These are phyloP conservation scores for Drosophila infuscata DNA, from an alignment of 2,888 invertebrate species.

Conservation along the genomic window DNA sequence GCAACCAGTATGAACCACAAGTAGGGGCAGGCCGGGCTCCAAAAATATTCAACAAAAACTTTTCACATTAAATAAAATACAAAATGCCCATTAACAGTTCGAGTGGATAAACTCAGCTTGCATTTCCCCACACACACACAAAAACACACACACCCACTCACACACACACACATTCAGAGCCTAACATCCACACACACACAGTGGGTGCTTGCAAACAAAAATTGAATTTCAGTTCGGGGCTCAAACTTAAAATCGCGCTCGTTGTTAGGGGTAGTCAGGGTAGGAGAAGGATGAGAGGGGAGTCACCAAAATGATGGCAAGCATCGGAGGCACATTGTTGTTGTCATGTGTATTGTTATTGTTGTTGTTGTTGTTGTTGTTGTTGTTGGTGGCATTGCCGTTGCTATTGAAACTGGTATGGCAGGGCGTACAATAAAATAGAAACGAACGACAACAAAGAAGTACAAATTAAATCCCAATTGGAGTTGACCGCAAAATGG, in stretches of 20 bases:
- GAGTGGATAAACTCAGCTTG: constrained; percentile 80
- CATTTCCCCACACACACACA: constrained; percentile 55
- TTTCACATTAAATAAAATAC: constrained; percentile 82
- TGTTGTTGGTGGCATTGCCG: constrained; percentile 36
- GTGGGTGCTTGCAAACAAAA: constrained; percentile 60
- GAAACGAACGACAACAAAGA: constrained; percentile 81
- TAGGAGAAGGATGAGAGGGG: neutral
- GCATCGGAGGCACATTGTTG: constrained; percentile 72
- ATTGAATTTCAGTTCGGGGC: constrained; percentile 77
- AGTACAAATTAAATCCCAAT: constrained; percentile 81
- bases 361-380: constrained; percentile 43
- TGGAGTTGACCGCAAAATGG: constrained; percentile 81
- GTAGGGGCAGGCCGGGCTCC: constrained; percentile 35
- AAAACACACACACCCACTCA: constrained; percentile 19
- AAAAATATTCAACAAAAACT: constrained; percentile 75
- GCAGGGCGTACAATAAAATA: constrained; percentile 75
- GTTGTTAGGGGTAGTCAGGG: constrained; percentile 35
- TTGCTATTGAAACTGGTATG: constrained; percentile 44
- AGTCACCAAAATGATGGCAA: constrained; percentile 57
- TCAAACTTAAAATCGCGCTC: constrained; percentile 76
- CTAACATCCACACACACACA: constrained; percentile 3
- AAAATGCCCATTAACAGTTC: constrained; percentile 82
- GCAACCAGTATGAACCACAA: constrained; percentile 15
- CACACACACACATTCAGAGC: constrained; percentile 21
- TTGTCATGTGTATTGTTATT: constrained; percentile 54